A percentile compares a stretch with the other conserved stretches of the same genome.
Conservation (phyloP, 2,888 invertebrate genomes). For the Drosophila meridionalis region DNA sequence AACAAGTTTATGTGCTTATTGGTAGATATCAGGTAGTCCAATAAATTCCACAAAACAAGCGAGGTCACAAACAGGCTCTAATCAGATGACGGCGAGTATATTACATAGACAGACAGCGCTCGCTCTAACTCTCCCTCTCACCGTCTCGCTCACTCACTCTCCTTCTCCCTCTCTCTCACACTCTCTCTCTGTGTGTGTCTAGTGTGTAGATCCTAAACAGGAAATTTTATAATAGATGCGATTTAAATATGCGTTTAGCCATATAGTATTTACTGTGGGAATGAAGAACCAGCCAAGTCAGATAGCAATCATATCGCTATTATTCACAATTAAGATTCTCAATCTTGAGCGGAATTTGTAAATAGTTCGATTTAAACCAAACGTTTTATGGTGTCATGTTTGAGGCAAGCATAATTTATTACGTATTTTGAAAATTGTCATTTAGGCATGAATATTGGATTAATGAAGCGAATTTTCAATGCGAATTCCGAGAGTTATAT, state of each 20-base stretch:
- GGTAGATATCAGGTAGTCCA: constrained; percentile 50
- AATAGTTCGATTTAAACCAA: constrained; percentile 18
- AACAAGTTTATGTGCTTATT: constrained; percentile 53
- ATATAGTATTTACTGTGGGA: constrained; percentile 52
- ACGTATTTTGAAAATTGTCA: neutral
- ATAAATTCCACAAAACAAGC: constrained; percentile 54
- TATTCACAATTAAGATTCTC: constrained; percentile 38
- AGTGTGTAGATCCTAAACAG: constrained; percentile 54
- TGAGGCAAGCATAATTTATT: neutral
- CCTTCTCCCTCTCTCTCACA: neutral
- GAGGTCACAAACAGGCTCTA: constrained; percentile 61
- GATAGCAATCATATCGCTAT: constrained; percentile 40
- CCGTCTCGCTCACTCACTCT: neutral
- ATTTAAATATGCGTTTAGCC: constrained; percentile 48
- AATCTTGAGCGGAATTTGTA: constrained; percentile 25
- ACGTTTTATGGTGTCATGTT: neutral
- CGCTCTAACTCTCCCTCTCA: neutral
- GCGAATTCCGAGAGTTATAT: too few species aligned
- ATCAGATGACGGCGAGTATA: constrained; percentile 40
- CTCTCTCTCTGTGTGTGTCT: neutral
- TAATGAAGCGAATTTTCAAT: neutral
- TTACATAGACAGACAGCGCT: constrained; percentile 33
- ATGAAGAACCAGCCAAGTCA: constrained; percentile 22
- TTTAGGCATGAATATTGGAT: neutral
- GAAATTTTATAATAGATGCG: constrained; percentile 55